These are phyloP conservation scores for Nerophis lumbriciformis DNA, from an alignment of 2,113 vertebrate species.

Conservation along the genomic window DNA sequence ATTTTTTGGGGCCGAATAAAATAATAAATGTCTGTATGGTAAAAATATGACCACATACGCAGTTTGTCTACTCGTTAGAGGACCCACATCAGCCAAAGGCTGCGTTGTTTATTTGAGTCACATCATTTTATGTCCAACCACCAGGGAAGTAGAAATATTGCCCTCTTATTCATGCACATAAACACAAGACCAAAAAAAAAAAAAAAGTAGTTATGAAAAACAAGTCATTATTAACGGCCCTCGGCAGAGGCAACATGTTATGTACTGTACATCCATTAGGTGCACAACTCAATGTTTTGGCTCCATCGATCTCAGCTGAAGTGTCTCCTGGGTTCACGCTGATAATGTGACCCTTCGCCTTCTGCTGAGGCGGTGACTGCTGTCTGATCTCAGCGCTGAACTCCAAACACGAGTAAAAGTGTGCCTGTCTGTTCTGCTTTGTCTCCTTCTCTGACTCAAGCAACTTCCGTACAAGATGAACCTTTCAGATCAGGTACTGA, in stretches of 20 bases:
- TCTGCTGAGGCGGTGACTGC: slow-evolving; percentile 24
- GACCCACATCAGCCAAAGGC: neutral
- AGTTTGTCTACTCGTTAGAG: neutral
- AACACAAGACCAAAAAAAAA: slow-evolving; percentile 26
- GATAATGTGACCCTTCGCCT: slow-evolving; percentile 21
- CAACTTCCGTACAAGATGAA: slow-evolving; percentile 75
- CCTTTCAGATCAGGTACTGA: slow-evolving; percentile 71
- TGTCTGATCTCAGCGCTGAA: slow-evolving; percentile 27
- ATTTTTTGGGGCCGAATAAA: no score
- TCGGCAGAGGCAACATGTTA: slow-evolving; percentile 37
- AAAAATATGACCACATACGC: neutral
- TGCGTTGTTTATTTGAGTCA: slow-evolving; percentile 27
- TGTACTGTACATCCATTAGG: slow-evolving; percentile 30
- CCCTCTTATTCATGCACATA: slow-evolving; percentile 17
- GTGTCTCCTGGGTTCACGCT: slow-evolving; percentile 21
- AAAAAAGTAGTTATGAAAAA: slow-evolving; percentile 36
- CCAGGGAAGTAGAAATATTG: slow-evolving; percentile 21
- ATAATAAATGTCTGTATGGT: neutral
- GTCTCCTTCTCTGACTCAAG: slow-evolving; percentile 63
- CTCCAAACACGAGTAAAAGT: slow-evolving; percentile 51
- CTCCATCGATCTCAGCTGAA: slow-evolving; percentile 35
- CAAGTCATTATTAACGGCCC: slow-evolving; percentile 39
- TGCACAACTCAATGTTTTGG: slow-evolving; percentile 33
- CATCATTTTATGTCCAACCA: slow-evolving; percentile 13
- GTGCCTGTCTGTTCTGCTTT: slow-evolving; percentile 58